phyloP scores from a whole-genome alignment of 2,797 vertebrate species.

The Acrossocheilus fasciatus region DNA sequence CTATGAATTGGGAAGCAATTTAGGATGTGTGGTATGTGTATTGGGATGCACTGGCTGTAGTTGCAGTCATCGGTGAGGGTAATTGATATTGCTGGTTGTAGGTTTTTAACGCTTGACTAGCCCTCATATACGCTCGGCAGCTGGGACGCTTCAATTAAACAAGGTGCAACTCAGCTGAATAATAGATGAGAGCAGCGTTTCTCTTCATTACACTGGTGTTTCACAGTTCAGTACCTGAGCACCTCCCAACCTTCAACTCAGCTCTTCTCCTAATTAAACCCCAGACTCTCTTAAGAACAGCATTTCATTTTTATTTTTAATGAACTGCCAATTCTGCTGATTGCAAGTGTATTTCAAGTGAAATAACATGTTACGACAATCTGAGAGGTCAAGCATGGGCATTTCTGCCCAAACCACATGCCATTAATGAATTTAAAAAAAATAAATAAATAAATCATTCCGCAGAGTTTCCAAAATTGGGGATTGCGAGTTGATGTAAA shows the following conservation, averaged over 20 bases:
- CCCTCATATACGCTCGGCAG: constrained; percentile 62
- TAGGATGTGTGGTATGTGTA: neutral
- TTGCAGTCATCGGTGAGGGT: constrained; percentile 25
- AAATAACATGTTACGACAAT: neutral
- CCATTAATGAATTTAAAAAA: no score
- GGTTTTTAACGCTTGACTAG: constrained; percentile 36
- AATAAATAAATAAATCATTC: no score
- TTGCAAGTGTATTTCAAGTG: neutral
- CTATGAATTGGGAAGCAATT: neutral
- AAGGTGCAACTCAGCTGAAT: constrained; percentile 70
- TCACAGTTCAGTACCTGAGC: constrained; percentile 4
- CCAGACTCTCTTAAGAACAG: neutral
- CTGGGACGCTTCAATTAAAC: constrained; percentile 73
- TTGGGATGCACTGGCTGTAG: neutral
- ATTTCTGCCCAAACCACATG: neutral
- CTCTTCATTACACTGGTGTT: constrained; percentile 56
- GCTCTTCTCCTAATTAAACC: neutral
- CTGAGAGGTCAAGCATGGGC: neutral
- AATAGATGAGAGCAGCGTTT: constrained; percentile 69
- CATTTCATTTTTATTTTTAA: neutral
- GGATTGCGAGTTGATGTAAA: no score
- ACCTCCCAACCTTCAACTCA: neutral
- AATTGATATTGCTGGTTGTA: constrained; percentile 35
- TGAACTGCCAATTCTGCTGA: neutral
- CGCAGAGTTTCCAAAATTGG: no score